Base-by-base conservation (phyloP, 2,113 vertebrate species). In the Coturnix japonica region DNA sequence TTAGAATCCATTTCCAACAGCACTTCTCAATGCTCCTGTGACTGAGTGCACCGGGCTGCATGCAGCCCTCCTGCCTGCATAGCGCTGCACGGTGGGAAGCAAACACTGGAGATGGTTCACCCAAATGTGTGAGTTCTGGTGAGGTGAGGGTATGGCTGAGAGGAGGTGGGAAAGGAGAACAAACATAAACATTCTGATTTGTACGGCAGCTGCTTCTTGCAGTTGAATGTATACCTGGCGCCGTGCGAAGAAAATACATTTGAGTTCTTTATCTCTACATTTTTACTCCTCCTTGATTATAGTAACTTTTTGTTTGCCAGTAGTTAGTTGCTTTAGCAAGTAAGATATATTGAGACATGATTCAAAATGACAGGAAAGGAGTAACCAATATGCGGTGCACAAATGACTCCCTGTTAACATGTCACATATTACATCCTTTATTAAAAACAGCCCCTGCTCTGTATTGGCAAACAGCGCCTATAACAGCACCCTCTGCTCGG, bases 331-430 rank as follows among this genome's bases (percentile, higher is more conserved):
- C 67, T 92, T 94, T 67, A 92, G 67, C 63, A 13, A 79, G 70
- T 31, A 57, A 65, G 81, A 92, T 76, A 21, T 87, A 90, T 90
- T 53, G 86, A 95, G 94, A 87, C 78, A 30, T 95, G 93, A 96
- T 90, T 96, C 78, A 89, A 91, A 90, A 79, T 46, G 92, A 96
- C 95, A 95, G 89, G 92, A 66, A 87, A 90, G 74, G 87, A 93
- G 92, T 92, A 93, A 89, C 78, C 95, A 92, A 87, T 95, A 46
- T 63, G 81, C 0, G 51, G 94, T 20, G 89, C 94, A 92, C 91
- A 96, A 96, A 95, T 95, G 94, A 94, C 71, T 95, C 89, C 90
- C 94, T 96, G 95, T 96, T 96, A 96, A 96, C 92, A 91, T 93
- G 94, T 95, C 94, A 94, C 91, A 2, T 95, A 94, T 95, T 95